Conservation (phyloP, 2,113 vertebrate species). For the Ailurus styani region DNA sequence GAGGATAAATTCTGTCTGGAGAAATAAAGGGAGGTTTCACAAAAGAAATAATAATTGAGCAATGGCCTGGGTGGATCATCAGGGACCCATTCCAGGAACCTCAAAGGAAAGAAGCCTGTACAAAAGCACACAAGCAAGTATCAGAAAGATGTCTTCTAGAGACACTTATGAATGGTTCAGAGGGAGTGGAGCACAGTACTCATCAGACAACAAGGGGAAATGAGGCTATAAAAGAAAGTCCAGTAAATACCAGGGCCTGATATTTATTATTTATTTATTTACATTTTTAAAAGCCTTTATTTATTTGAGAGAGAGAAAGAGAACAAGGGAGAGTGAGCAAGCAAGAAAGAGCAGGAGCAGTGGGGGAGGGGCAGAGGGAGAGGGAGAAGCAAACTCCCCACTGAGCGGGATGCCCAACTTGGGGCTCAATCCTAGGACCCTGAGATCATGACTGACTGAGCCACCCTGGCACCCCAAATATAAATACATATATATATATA, state of each 20-base stretch:
- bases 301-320: not conserved
- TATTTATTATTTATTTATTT: not conserved
- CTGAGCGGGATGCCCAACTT: no score
- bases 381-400: not conserved
- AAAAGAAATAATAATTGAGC: not conserved
- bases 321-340: not conserved
- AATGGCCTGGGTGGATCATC: rapidly evolving
- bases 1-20: not conserved
- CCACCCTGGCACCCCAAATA: not conserved
- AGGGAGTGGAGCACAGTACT: not conserved
- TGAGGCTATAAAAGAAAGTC: not conserved
- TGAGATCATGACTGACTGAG: not conserved
- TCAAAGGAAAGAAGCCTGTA: not conserved
- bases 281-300: not conserved
- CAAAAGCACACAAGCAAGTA: not conserved
- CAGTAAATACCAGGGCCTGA: not conserved
- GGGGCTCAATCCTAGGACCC: not conserved
- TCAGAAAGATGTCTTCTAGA: not conserved
- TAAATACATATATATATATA: no score
- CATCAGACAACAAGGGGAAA: not conserved
- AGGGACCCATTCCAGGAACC: not conserved
- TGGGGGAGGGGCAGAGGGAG: not conserved
- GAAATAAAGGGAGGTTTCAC: not conserved
- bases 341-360: not conserved
- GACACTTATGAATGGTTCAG: not conserved